phyloP scores from a whole-genome alignment of 2,888 invertebrate genomes.

The Protonemura montana region DNA sequence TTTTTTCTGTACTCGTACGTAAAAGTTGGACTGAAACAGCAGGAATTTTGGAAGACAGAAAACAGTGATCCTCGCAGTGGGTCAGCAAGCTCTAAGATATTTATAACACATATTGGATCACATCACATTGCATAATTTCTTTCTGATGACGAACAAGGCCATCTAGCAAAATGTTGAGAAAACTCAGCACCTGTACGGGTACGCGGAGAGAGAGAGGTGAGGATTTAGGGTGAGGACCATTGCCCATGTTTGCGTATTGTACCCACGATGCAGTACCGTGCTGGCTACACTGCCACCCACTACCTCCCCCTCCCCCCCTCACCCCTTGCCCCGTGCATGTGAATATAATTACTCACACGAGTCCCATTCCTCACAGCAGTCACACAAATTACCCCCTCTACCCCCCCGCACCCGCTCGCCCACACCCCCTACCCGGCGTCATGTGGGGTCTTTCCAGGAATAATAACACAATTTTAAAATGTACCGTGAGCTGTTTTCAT shows the following conservation, averaged over 20 bases:
- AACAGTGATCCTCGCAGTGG: too few species aligned
- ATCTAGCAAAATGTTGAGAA: too few species aligned
- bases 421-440: neutral
- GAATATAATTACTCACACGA: constrained; percentile 41
- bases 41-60: too few species aligned
- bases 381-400: constrained; percentile 38
- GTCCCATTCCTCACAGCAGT: constrained; percentile 41
- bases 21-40: too few species aligned
- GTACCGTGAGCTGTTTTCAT: neutral
- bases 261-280: neutral
- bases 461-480: constrained; percentile 34
- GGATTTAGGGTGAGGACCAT: too few species aligned
- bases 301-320: neutral
- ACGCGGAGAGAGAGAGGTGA: too few species aligned
- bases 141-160: too few species aligned
- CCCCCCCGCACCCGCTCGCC: neutral
- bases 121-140: too few species aligned
- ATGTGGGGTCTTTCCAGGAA: constrained; percentile 34
- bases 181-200: too few species aligned
- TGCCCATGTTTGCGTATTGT: neutral
- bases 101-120: too few species aligned
- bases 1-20: too few species aligned
- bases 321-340: constrained; percentile 21
- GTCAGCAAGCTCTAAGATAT: too few species aligned
- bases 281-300: constrained; percentile 10